Conservation (phyloP, 2,888 invertebrate species). For the Oxytorus armatus region DNA sequence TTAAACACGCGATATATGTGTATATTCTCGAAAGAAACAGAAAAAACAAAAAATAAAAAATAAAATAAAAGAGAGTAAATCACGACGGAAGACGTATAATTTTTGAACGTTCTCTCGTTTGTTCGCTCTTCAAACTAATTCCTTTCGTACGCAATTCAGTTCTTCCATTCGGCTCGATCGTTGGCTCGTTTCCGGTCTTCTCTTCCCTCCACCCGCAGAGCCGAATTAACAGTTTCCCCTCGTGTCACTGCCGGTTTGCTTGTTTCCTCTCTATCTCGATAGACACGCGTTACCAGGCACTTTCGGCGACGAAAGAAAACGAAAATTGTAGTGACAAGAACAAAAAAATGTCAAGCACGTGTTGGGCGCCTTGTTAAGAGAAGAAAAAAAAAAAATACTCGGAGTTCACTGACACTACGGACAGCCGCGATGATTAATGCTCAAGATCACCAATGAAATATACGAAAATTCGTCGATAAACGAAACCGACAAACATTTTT, state of each 20-base stretch:
- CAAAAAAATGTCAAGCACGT: conserved; percentile 61
- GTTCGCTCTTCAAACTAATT: conserved; percentile 50
- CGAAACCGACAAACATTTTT: background rate
- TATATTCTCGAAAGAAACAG: conserved; percentile 14
- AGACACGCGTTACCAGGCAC: conserved; percentile 8
- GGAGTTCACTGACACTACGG: background rate
- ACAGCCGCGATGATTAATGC: background rate
- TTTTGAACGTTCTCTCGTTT: conserved; percentile 24
- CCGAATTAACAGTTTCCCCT: conserved; percentile 51
- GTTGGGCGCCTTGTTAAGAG: conserved; percentile 30
- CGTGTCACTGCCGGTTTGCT: conserved; percentile 23
- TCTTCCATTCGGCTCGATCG: conserved; percentile 39
- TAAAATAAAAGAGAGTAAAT: background rate
- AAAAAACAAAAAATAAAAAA: background rate
- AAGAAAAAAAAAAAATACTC: conserved; percentile 4
- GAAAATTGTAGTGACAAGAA: background rate
- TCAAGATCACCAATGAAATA: background rate
- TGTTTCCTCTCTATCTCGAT: conserved; percentile 6
- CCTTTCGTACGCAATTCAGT: conserved; percentile 39
- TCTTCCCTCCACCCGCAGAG: conserved; percentile 38
- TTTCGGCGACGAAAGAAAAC: conserved; percentile 12
- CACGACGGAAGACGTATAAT: background rate
- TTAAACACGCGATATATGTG: background rate
- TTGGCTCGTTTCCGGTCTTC: conserved; percentile 65
- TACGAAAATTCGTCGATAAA: background rate